phyloP scores from a whole-genome alignment of 2,888 invertebrate genomes.

The Sesamia inferens region DNA sequence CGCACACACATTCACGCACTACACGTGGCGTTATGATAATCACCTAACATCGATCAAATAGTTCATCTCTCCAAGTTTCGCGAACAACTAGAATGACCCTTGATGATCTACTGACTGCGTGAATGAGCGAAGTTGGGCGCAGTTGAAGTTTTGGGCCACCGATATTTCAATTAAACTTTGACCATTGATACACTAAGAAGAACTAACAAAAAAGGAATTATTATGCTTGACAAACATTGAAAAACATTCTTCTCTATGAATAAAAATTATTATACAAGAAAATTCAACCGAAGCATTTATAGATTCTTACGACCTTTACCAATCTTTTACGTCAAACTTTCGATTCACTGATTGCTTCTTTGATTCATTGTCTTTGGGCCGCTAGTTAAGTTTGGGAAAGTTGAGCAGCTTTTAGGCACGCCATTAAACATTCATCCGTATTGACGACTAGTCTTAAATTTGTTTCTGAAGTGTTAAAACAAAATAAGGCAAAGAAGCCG shows the following conservation, averaged over 20 bases:
- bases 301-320: conserved; percentile 6
- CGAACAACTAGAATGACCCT: neutral
- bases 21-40: no score
- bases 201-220: neutral
- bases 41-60: no score
- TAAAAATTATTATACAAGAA: neutral
- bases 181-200: no score
- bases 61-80: no score
- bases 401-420: conserved; percentile 57
- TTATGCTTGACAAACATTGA: no score
- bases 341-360: conserved; percentile 45
- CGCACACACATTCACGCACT: no score
- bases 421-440: conserved; percentile 45
- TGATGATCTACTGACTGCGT: neutral
- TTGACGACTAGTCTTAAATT: conserved; percentile 26
- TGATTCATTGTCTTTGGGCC: conserved; percentile 53
- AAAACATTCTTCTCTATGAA: no score
- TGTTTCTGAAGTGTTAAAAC: conserved; percentile 16
- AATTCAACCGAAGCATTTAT: neutral
- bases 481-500: neutral
- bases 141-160: no score
- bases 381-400: conserved; percentile 37
- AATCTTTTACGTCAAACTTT: conserved; percentile 37
- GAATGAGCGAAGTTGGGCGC: no score
- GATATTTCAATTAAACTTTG: no score